Percentiles rank a stretch among this genome's conserved stretches.
These are phyloP conservation scores for Hemistola chrysoprasaria DNA, from an alignment of 2,888 invertebrate species.

Conservation along the genomic window DNA sequence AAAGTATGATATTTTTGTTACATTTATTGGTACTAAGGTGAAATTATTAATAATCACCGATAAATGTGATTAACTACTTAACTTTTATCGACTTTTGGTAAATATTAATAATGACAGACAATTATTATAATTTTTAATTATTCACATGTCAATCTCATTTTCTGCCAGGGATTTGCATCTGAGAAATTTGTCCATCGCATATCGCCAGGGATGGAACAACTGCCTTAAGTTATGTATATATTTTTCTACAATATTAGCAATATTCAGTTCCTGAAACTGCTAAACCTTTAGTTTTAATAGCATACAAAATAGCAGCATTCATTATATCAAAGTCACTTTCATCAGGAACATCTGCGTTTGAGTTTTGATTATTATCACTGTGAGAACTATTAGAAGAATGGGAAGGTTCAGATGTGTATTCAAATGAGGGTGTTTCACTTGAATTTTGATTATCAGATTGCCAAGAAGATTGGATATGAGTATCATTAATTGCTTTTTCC, in stretches of 20 bases:
- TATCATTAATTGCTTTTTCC: slow-evolving; percentile 31
- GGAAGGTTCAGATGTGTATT: slow-evolving; percentile 8
- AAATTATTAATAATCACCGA: too few relatives aligned
- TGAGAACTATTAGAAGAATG: slow-evolving; percentile 27
- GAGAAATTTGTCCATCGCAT: too few relatives aligned
- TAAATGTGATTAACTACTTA: too few relatives aligned
- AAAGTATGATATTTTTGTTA: too few relatives aligned
- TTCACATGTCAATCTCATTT: too few relatives aligned
- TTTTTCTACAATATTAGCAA: too few relatives aligned
- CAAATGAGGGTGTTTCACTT: slow-evolving; percentile 34
- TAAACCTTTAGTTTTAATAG: slow-evolving; percentile 88
- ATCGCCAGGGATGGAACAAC: too few relatives aligned
- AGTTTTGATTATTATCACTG: slow-evolving; percentile 40
- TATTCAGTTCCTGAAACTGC: slow-evolving; percentile 75
- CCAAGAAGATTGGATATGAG: slow-evolving; percentile 6
- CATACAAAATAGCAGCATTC: slow-evolving; percentile 88
- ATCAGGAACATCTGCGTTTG: slow-evolving; percentile 38
- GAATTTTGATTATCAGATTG: slow-evolving; percentile 11
- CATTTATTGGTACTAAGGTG: too few relatives aligned
- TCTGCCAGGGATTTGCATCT: too few relatives aligned
- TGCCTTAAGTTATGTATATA: too few relatives aligned
- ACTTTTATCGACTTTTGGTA: too few relatives aligned
- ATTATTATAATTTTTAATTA: neutral
- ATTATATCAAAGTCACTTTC: slow-evolving; percentile 82
- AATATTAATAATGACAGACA: too few relatives aligned